Percentiles rank a stretch among this genome's conserved stretches.
Conservation (phyloP, 2,797 vertebrate species). For the Lagorchestes hirsutus region DNA sequence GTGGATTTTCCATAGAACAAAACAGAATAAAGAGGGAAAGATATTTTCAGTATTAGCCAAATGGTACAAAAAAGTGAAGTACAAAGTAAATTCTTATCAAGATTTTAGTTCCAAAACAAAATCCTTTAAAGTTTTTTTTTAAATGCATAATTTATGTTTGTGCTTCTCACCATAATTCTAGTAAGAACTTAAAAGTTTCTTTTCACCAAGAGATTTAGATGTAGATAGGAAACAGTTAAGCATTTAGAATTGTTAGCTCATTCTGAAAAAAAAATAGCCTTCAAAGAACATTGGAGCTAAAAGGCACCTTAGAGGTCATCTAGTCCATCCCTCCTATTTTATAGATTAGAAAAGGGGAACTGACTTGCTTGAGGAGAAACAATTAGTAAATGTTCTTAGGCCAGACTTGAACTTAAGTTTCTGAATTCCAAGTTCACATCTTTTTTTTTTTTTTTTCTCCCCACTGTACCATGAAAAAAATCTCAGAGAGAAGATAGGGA, state of each 20-base stretch:
- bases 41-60: constrained; percentile 20
- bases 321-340: neutral
- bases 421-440: neutral
- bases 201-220: neutral
- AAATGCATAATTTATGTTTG: neutral
- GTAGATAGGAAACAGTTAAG: neutral
- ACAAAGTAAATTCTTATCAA: constrained; percentile 22
- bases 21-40: constrained; percentile 50
- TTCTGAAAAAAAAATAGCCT: neutral
- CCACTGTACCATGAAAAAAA: neutral
- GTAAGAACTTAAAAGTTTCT: neutral
- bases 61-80: neutral
- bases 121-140: neutral
- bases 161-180: neutral
- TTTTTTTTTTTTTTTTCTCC: neutral
- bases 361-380: neutral
- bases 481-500: neutral
- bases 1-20: neutral
- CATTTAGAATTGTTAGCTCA: neutral
- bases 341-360: neutral
- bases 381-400: neutral
- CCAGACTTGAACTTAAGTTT: neutral
- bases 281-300: neutral
- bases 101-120: neutral
- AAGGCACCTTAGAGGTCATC: neutral